Percentiles rank a stretch among this genome's conserved stretches.
Conservation (phyloP, 2,797 vertebrate genomes). For the Lagorchestes hirsutus region DNA sequence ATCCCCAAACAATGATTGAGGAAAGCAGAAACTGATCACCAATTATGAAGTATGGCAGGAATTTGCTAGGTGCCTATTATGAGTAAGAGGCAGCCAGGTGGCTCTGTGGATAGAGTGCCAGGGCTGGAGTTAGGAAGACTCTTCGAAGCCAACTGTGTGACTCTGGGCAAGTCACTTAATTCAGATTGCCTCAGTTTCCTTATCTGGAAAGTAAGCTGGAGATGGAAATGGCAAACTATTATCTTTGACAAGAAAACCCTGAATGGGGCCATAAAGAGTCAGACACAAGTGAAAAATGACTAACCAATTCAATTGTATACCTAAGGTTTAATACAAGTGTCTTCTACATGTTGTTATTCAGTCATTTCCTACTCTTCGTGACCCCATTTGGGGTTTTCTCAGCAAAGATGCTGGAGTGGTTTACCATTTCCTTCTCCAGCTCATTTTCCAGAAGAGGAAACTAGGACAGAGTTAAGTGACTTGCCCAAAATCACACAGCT, state of each 20-base stretch:
- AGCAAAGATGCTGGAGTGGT: too few relatives aligned
- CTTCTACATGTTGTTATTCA: neutral
- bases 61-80: neutral
- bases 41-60: neutral
- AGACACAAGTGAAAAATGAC: neutral
- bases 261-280: neutral
- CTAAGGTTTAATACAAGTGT: neutral
- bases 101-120: neutral
- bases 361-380: neutral
- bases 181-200: neutral
- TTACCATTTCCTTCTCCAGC: too few relatives aligned
- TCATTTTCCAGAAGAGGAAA: neutral
- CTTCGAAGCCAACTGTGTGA: neutral
- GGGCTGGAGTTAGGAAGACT: neutral
- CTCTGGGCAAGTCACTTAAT: neutral
- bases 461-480: neutral
- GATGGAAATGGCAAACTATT: neutral
- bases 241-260: neutral
- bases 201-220: neutral
- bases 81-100: too few relatives aligned
- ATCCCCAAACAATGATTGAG: neutral
- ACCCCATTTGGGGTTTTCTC: neutral
- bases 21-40: neutral
- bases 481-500: neutral
- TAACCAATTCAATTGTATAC: neutral